Conservation (phyloP, 2,113 vertebrate species). For the Thermophis baileyi region DNA sequence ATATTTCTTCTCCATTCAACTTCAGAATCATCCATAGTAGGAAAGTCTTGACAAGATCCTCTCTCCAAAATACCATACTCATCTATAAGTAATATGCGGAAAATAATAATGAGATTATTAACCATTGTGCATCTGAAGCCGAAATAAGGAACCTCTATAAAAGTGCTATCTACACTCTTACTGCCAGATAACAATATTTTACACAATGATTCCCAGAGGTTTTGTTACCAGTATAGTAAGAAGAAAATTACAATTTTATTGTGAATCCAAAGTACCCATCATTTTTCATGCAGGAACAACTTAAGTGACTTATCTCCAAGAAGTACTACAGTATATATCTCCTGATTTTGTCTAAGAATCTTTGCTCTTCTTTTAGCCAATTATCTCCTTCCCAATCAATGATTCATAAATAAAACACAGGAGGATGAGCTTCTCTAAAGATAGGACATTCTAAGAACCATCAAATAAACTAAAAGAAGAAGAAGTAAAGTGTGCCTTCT, state of each 20-base stretch:
- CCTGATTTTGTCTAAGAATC: background rate
- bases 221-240: background rate
- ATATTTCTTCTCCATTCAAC: background rate
- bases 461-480: background rate
- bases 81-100: background rate
- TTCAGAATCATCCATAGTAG: background rate
- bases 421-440: background rate
- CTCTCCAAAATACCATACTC: background rate
- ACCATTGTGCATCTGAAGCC: background rate
- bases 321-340: background rate
- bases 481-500: background rate
- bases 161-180: too few species aligned
- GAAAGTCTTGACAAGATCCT: background rate
- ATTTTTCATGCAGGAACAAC: background rate
- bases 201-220: background rate
- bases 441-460: background rate
- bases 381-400: background rate
- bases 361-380: background rate
- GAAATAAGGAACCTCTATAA: background rate
- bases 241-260: background rate
- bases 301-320: background rate
- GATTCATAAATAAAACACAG: background rate
- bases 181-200: background rate
- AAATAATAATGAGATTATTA: background rate
- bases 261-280: background rate